phyloP scores from a whole-genome alignment of 2,113 vertebrate genomes.

The Axis porcinus region DNA sequence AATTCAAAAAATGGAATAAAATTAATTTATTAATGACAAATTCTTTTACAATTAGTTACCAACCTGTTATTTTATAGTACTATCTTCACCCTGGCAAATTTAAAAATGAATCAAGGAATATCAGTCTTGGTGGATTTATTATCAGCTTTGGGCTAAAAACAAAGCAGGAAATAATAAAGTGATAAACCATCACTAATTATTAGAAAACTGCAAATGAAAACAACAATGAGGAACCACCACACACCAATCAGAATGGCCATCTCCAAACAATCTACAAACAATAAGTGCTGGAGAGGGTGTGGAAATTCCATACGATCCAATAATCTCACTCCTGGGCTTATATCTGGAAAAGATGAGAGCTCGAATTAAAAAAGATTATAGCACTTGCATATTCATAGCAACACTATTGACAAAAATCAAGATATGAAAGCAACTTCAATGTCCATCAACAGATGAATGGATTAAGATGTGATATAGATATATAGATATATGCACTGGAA shows the following conservation, averaged over 20 bases:
- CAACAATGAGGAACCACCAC: neutral
- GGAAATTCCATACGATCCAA: neutral
- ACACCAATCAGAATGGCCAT: neutral
- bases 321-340: neutral
- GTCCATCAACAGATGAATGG: neutral
- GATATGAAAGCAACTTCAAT: neutral
- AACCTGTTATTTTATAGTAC: neutral
- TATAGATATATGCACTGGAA: neutral
- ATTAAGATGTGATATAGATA: neutral
- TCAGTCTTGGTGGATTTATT: neutral
- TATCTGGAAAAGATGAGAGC: neutral
- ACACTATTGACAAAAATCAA: neutral
- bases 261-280: neutral
- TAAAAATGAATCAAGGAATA: neutral
- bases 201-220: neutral
- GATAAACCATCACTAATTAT: neutral
- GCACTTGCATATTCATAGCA: neutral
- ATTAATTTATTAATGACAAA: neutral
- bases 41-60: neutral
- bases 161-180: neutral
- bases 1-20: neutral
- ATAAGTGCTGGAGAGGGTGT: neutral
- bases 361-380: neutral
- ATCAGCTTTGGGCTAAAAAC: neutral
- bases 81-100: neutral